Base-by-base conservation (phyloP, 2,113 vertebrate species). In the Scortum barcoo region DNA sequence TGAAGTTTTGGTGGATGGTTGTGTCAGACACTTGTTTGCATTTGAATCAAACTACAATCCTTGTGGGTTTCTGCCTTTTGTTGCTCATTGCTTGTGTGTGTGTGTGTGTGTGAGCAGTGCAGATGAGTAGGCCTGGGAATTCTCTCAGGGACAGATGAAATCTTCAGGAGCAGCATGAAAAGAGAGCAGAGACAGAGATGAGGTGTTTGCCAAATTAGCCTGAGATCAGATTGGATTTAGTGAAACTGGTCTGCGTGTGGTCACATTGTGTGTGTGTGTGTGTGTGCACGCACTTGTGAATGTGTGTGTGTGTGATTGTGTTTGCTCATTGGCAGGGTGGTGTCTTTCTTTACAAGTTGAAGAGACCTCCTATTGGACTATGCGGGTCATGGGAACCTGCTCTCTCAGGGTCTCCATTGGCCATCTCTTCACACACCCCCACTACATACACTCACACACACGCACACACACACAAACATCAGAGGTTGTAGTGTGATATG, bases 331-430 rank as follows among this genome's bases (percentile, higher is more conserved):
- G 83, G 75, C 60, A 88, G 72, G 72, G 68, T 83, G n/a, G 42
- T 72, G 88, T 86, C 83, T 87, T 76, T 86, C 83, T 87, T 76
- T 80, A 72, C 78, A 86, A 91, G 84, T 86, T 85, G 81, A 90
- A 78, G 79, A 89, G 81, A 82, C 82, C 83, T 89, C 84, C 78
- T 76, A 67, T 89, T 91, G 86, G 85, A 66, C 85, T 63, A 56
- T 33, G 71, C 26, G 56, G 92, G 92, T 91, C 93, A 93, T 95
- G 93, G 92, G 94, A 94, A 94, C 76, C 78, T 90, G 84, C 74
- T 83, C 86, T 81, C 86, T 78, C 76, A 54, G 79, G 84, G 82
- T 89, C 83, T 88, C 85, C 84, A 87, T 88, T 92, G 89, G 91
- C 83, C 85, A 86, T 85, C 84, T 71, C 62, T 65, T 74, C 70